These are phyloP conservation scores for Dasysyrphus tricinctus DNA, from an alignment of 2,888 invertebrate genomes.

Conservation along the genomic window DNA sequence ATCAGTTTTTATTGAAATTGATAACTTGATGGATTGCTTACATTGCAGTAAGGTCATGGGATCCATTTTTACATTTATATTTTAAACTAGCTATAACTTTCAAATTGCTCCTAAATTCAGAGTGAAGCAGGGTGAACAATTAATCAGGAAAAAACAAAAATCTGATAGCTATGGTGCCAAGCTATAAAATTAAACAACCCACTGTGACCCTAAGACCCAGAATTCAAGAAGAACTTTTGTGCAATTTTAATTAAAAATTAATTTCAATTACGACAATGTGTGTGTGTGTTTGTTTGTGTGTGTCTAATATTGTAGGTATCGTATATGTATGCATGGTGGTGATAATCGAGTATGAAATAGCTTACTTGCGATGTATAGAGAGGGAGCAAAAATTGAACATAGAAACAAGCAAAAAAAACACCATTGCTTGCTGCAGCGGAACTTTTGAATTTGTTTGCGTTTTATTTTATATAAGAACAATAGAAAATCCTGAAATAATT, in stretches of 20 bases:
- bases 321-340: conserved; percentile 6
- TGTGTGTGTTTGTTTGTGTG: neutral
- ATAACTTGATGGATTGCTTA: no score
- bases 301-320: no score
- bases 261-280: conserved; percentile 67
- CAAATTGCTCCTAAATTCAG: no score
- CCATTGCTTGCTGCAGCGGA: conserved; percentile 1
- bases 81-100: no score
- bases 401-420: neutral
- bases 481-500: conserved; percentile 26
- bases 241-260: conserved; percentile 70
- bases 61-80: no score
- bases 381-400: neutral
- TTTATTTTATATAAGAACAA: conserved; percentile 22
- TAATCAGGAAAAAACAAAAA: no score
- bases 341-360: conserved; percentile 19
- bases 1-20: no score
- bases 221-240: conserved; percentile 41
- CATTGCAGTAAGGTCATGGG: no score
- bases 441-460: neutral
- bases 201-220: neutral
- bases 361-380: neutral
- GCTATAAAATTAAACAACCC: neutral
- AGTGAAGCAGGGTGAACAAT: no score
- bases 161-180: no score